A percentile compares a stretch with the other conserved stretches of the same genome.
Evolutionary conservation across 2,888 invertebrate species (phyloP).

Genomic region (Sarcophaga rosellei): DNA sequence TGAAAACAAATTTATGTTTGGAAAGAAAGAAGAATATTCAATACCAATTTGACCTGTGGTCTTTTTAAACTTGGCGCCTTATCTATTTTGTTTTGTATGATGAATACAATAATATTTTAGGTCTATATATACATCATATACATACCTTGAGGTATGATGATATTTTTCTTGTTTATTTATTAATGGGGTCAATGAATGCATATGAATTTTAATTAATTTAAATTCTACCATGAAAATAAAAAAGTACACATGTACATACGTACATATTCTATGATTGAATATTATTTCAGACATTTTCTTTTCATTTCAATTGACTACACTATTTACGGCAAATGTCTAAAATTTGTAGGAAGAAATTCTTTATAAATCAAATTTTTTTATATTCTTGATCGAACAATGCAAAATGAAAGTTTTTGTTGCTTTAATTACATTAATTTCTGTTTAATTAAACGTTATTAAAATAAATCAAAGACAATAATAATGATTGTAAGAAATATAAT

Average conservation of each 20-base stretch:
- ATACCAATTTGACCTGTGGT: constrained; percentile 41
- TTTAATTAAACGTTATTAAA: no score
- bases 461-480: no score
- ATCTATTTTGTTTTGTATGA: constrained; percentile 34
- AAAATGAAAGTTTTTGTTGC: no score
- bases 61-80: constrained; percentile 20
- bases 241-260: not conserved
- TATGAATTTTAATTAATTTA: constrained; percentile 43
- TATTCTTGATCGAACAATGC: no score
- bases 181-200: constrained; percentile 58
- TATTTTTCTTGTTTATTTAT: constrained; percentile 32
- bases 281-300: constrained; percentile 26
- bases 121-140: constrained; percentile 25
- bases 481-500: no score
- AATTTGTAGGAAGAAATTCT: not conserved
- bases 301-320: constrained; percentile 44
- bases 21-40: no score
- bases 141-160: constrained; percentile 46
- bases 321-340: constrained; percentile 18
- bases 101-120: constrained; percentile 20
- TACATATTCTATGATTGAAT: constrained; percentile 28
- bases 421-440: no score
- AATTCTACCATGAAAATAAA: constrained; percentile 34
- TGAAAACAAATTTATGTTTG: constrained; percentile 4
- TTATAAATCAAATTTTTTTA: not conserved